These are phyloP conservation scores for Microchirus variegatus DNA, from an alignment of 2,797 vertebrate genomes.

Conservation along the genomic window DNA sequence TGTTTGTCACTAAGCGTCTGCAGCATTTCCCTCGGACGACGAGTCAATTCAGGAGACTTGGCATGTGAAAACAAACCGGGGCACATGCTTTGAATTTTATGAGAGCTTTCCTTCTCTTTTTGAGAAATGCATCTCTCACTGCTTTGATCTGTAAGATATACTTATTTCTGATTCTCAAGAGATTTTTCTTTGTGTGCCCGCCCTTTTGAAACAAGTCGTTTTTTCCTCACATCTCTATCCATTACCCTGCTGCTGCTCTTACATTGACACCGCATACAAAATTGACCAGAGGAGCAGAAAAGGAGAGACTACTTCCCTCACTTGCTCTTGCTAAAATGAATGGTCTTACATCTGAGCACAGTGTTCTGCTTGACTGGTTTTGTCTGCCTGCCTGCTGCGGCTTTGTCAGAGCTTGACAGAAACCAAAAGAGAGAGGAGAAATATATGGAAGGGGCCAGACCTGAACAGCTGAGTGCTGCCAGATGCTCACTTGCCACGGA, in stretches of 20 bases:
- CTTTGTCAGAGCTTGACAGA: slow-evolving; percentile 52
- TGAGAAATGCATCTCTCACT: background rate
- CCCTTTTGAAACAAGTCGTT: slow-evolving; percentile 5
- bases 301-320: slow-evolving; percentile 42
- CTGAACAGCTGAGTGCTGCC: slow-evolving; percentile 44
- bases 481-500: slow-evolving; percentile 58
- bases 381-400: slow-evolving; percentile 54
- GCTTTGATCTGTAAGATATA: slow-evolving; percentile 3
- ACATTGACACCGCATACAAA: slow-evolving; percentile 37
- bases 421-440: slow-evolving; percentile 44
- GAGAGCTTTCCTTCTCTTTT: too few relatives aligned
- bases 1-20: slow-evolving; percentile 45
- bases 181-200: background rate
- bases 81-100: slow-evolving; percentile 22
- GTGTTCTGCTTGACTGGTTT: slow-evolving; percentile 67
- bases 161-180: background rate
- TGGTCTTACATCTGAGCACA: slow-evolving; percentile 54
- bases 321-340: slow-evolving; percentile 52
- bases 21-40: slow-evolving; percentile 11
- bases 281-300: slow-evolving; percentile 53
- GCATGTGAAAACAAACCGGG: slow-evolving; percentile 15
- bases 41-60: slow-evolving; percentile 17
- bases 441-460: slow-evolving; percentile 41
- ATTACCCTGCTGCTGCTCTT: slow-evolving; percentile 28
- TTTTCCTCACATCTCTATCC: slow-evolving; percentile 32